These are phyloP conservation scores for Tetragonisca angustula DNA, from an alignment of 2,888 invertebrate species.

Conservation along the genomic window DNA sequence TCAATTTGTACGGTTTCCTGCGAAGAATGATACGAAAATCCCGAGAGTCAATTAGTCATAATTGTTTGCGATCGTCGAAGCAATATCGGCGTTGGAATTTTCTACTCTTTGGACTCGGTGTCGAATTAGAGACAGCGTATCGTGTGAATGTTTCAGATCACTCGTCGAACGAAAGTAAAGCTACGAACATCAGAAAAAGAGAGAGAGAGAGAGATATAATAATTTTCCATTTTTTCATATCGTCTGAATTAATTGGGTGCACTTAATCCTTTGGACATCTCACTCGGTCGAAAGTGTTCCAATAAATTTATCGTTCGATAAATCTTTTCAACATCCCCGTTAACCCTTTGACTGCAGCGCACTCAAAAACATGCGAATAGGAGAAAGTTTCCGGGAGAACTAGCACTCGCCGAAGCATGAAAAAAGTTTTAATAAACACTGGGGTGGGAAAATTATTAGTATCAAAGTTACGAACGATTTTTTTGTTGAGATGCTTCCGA, in stretches of 20 bases:
- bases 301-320: not conserved
- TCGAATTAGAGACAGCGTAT: not conserved
- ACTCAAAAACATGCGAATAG: too few relatives aligned
- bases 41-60: not conserved
- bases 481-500: too few relatives aligned
- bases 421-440: too few relatives aligned
- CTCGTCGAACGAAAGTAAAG: not conserved
- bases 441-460: too few relatives aligned
- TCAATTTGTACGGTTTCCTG: not conserved
- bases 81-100: not conserved
- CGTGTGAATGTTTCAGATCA: not conserved
- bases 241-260: not conserved
- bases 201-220: too few relatives aligned
- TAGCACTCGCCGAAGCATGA: too few relatives aligned
- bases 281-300: not conserved
- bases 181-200: too few relatives aligned
- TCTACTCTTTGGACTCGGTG: not conserved
- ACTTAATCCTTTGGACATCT: not conserved
- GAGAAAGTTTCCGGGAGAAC: too few relatives aligned
- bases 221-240: not conserved
- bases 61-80: not conserved
- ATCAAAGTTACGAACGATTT: too few relatives aligned
- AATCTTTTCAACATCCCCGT: not conserved
- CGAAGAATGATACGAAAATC: not conserved
- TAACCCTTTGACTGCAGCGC: not conserved